Evolutionary conservation across 1,140 invertebrate genomes (phyloP).

Genomic region (Vanessa atalanta): DNA sequence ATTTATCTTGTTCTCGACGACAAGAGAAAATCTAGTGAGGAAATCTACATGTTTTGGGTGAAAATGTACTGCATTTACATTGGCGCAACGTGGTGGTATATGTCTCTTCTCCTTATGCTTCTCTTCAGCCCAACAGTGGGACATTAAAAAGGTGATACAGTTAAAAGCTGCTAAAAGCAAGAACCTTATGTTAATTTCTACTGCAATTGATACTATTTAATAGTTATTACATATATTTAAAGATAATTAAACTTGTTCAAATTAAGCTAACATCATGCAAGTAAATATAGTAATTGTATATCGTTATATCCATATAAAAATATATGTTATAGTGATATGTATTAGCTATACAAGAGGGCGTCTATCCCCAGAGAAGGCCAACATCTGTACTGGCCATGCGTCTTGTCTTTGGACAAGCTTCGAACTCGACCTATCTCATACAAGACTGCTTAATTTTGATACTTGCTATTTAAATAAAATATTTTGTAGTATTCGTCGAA

Average conservation of each 20-base stretch:
- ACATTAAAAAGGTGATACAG: too few species aligned
- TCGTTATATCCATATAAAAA: conserved; percentile 7
- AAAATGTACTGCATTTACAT: too few species aligned
- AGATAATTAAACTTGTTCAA: neutral
- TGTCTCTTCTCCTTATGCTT: too few species aligned
- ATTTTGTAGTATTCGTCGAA: neutral
- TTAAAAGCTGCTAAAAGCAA: too few species aligned
- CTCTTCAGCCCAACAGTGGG: too few species aligned
- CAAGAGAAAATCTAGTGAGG: too few species aligned
- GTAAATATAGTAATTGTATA: neutral
- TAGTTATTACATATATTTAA: too few species aligned
- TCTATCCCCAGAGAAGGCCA: conserved; percentile 46
- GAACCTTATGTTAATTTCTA: too few species aligned
- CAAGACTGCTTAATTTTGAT: conserved; percentile 47
- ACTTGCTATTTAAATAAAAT: conserved; percentile 31
- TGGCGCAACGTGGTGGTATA: too few species aligned
- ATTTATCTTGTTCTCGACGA: too few species aligned
- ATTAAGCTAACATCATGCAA: neutral
- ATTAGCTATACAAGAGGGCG: conserved; percentile 4
- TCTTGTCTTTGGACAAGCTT: conserved; percentile 63
- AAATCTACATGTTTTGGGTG: too few species aligned
- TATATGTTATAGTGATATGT: conserved; percentile 3
- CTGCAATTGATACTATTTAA: too few species aligned
- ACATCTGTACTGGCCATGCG: conserved; percentile 57
- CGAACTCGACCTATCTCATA: conserved; percentile 45